Conservation (phyloP, 2,797 vertebrate genomes). For the Halcyon badia region DNA sequence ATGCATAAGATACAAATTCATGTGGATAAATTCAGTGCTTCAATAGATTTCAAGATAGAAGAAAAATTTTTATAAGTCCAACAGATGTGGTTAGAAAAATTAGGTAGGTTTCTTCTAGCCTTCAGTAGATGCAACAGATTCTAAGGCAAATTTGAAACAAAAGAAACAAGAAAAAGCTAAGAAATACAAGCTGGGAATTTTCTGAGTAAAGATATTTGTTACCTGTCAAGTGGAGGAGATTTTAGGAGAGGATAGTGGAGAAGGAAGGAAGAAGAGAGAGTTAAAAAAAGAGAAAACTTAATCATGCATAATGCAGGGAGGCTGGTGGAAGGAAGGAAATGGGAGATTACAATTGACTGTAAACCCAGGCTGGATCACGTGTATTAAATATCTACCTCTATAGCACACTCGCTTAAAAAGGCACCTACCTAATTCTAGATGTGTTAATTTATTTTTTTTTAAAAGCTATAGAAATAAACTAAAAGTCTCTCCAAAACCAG, state of each 20-base stretch:
- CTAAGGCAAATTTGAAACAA: not conserved
- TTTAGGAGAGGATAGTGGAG: not conserved
- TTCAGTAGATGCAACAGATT: not conserved
- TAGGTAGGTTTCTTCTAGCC: not conserved
- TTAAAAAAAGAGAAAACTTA: not conserved
- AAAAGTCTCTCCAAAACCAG: not conserved
- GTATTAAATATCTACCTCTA: not conserved
- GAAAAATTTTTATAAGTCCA: no score
- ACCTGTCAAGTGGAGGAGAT: not conserved
- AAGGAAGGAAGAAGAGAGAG: not conserved
- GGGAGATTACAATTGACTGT: not conserved
- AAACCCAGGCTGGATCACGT: not conserved
- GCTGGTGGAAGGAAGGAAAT: not conserved
- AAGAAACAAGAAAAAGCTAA: not conserved
- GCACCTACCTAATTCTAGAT: not conserved
- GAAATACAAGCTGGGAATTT: not conserved
- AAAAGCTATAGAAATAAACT: not conserved
- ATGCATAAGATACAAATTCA: not conserved
- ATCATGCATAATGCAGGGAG: not conserved
- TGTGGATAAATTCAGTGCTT: not conserved
- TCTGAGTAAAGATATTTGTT: not conserved
- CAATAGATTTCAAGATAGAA: no score
- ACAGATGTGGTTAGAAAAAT: not conserved
- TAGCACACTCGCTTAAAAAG: not conserved
- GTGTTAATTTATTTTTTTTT: not conserved